A percentile compares a stretch with the other conserved stretches of the same genome.
Evolutionary conservation across 2,797 vertebrate genomes (phyloP).

Genomic region (Sarcoramphus papa): DNA sequence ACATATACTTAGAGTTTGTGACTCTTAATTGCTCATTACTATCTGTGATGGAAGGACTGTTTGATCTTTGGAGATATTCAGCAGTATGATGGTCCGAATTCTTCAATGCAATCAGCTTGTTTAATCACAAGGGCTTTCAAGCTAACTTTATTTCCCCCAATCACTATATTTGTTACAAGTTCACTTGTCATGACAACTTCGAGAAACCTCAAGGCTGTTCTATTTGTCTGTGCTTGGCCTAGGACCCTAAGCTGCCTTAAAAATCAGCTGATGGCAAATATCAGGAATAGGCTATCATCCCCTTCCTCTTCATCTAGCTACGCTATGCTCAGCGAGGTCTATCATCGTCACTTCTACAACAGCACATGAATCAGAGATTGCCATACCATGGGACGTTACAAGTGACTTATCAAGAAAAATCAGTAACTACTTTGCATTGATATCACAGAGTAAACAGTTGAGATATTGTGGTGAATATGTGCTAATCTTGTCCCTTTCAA

Average conservation of each 20-base stretch:
- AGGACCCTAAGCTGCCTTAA: neutral
- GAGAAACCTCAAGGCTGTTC: neutral
- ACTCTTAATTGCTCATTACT: neutral
- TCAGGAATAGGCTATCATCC: neutral
- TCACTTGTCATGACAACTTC: neutral
- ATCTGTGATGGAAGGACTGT: neutral
- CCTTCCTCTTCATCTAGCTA: neutral
- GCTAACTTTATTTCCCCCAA: neutral
- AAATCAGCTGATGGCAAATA: neutral
- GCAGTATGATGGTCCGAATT: neutral
- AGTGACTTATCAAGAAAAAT: neutral
- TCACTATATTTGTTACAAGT: neutral
- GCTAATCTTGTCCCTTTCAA: neutral
- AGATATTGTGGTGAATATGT: neutral
- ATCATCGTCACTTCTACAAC: neutral
- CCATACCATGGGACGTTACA: neutral
- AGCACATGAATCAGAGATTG: neutral
- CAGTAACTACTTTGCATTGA: neutral
- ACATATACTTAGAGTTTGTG: neutral
- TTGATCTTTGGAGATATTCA: neutral
- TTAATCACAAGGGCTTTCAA: neutral
- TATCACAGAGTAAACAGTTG: neutral
- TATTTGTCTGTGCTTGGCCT: neutral
- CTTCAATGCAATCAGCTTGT: neutral
- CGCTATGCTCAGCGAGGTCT: neutral